These are phyloP conservation scores for Hassar affinis DNA, from an alignment of 2,113 vertebrate genomes.

Conservation along the genomic window DNA sequence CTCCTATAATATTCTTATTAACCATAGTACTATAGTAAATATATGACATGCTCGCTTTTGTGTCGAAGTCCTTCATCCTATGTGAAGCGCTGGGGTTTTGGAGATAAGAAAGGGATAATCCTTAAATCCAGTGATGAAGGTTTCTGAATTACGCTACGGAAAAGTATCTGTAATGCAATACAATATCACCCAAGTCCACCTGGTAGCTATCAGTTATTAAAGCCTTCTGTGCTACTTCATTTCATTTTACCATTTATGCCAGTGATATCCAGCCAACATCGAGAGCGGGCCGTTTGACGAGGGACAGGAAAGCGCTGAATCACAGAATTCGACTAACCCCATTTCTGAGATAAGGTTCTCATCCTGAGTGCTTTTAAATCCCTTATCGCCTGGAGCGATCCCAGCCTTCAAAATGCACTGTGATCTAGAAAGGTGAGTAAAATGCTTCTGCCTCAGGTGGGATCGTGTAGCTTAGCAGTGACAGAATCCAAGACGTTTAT, in stretches of 20 bases:
- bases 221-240: neutral
- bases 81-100: slow-evolving; percentile 7
- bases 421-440: slow-evolving; percentile 27
- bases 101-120: slow-evolving; percentile 17
- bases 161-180: slow-evolving; percentile 1
- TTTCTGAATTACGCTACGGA: slow-evolving; percentile 24
- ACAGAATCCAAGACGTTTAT: slow-evolving; percentile 5
- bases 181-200: neutral
- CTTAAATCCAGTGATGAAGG: neutral
- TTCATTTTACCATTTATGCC: neutral
- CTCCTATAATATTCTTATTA: neutral
- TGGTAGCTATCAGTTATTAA: neutral
- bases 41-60: neutral
- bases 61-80: neutral
- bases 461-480: slow-evolving; percentile 28
- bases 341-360: slow-evolving; percentile 55
- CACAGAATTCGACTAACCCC: slow-evolving; percentile 28
- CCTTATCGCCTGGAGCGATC: slow-evolving; percentile 55
- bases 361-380: slow-evolving; percentile 59
- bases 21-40: neutral
- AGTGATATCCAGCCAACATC: neutral
- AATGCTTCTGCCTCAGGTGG: slow-evolving; percentile 32
- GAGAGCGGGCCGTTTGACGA: neutral
- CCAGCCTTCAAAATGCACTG: slow-evolving; percentile 16
- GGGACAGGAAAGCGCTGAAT: slow-evolving; percentile 21